phyloP scores from a whole-genome alignment of 2,797 vertebrate genomes.

The Takifugu ocellatus region DNA sequence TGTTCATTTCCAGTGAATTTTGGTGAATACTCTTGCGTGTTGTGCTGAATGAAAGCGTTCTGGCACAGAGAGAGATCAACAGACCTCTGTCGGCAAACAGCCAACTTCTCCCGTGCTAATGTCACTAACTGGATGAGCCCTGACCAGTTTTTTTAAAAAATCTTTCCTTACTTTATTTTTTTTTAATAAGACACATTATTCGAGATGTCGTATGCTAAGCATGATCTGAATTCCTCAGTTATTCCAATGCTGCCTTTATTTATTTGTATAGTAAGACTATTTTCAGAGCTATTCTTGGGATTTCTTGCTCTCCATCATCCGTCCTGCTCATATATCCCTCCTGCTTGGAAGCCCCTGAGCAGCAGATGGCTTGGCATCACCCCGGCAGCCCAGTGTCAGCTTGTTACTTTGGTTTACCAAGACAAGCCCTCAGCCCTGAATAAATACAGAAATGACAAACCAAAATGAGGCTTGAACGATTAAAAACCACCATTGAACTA shows the following conservation, averaged over 20 bases:
- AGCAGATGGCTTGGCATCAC: slow-evolving; percentile 77
- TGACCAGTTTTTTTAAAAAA: too few relatives aligned
- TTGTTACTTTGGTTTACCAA: slow-evolving; percentile 63
- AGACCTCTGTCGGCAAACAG: too few relatives aligned
- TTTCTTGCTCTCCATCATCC: slow-evolving; percentile 29
- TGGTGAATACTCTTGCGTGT: too few relatives aligned
- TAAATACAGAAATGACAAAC: slow-evolving; percentile 63
- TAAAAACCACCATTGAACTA: slow-evolving; percentile 49
- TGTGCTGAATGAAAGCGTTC: too few relatives aligned
- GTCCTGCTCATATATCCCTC: slow-evolving; percentile 38
- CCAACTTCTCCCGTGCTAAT: too few relatives aligned
- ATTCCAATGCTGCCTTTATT: not conserved
- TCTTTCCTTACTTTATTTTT: too few relatives aligned
- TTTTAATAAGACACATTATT: too few relatives aligned
- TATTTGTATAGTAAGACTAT: slow-evolving; percentile 5
- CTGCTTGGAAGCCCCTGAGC: slow-evolving; percentile 54
- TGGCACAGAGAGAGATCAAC: too few relatives aligned
- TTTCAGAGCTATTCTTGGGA: slow-evolving; percentile 18
- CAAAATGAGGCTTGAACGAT: slow-evolving; percentile 65
- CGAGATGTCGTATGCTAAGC: slow-evolving; percentile 1
- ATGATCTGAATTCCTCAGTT: slow-evolving; percentile 1
- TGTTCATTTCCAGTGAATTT: too few relatives aligned
- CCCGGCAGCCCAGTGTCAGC: slow-evolving; percentile 61
- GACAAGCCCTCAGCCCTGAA: slow-evolving; percentile 60
- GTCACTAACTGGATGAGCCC: too few relatives aligned